Percentiles rank a stretch among this genome's conserved stretches.
Evolutionary conservation across 2,113 vertebrate species (phyloP).

Genomic region (Halichoerus grypus): DNA sequence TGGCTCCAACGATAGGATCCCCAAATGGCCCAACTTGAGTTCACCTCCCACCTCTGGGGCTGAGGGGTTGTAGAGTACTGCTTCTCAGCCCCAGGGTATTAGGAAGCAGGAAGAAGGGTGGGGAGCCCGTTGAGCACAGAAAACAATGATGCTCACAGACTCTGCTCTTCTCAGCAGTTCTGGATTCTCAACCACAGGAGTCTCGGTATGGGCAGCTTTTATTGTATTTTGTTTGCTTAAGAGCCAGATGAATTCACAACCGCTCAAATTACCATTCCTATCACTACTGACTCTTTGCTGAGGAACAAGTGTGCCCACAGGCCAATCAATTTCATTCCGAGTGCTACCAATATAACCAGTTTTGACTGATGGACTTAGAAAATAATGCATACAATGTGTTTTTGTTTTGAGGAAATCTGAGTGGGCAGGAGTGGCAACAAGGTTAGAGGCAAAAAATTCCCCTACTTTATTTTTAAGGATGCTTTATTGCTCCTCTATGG

Average conservation of each 20-base stretch:
- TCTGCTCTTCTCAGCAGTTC: background rate
- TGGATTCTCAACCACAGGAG: background rate
- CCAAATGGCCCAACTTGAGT: background rate
- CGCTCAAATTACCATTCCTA: background rate
- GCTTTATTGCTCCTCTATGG: background rate
- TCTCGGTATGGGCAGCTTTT: background rate
- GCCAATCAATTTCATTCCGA: background rate
- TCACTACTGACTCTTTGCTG: background rate
- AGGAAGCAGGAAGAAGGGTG: background rate
- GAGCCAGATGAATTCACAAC: background rate
- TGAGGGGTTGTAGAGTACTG: background rate
- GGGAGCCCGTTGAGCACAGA: background rate
- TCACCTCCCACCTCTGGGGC: background rate
- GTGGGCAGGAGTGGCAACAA: no score
- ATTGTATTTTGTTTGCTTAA: conserved; percentile 22
- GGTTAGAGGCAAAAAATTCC: background rate
- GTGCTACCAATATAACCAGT: background rate
- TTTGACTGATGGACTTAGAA: background rate
- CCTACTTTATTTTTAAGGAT: background rate
- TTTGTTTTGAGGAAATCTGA: background rate
- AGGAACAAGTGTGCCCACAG: background rate
- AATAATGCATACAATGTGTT: background rate
- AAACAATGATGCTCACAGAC: background rate
- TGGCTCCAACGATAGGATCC: background rate
- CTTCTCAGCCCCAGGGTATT: background rate